A percentile compares a stretch with the other conserved stretches of the same genome.
phyloP scores from a whole-genome alignment of 2,113 vertebrate genomes.

The Thymallus thymallus region DNA sequence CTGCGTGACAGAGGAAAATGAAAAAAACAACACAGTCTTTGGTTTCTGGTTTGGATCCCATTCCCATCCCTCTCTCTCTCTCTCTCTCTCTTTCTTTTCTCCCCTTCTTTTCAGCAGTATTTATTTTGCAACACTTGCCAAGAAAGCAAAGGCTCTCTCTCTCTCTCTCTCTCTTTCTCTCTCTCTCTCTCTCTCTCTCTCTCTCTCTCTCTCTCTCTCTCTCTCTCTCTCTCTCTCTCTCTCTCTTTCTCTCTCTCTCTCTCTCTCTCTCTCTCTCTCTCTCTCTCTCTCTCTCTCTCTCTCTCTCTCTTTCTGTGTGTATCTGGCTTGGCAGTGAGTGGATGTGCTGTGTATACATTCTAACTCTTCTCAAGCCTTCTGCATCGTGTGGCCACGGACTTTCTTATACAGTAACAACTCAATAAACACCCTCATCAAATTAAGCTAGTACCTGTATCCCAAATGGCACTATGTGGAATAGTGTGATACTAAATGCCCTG shows the following conservation, averaged over 20 bases:
- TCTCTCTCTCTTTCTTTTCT: constrained; percentile 11
- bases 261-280: constrained; percentile 63
- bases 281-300: constrained; percentile 60
- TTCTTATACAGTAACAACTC: constrained; percentile 11
- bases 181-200: constrained; percentile 21
- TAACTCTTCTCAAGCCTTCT: constrained; percentile 34
- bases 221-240: constrained; percentile 25
- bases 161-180: constrained; percentile 25
- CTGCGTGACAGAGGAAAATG: constrained; percentile 61
- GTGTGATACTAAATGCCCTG: constrained; percentile 6
- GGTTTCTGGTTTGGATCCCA: constrained; percentile 64
- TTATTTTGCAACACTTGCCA: constrained; percentile 66
- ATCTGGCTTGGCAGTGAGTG: constrained; percentile 55
- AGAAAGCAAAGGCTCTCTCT: constrained; percentile 57
- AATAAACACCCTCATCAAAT: constrained; percentile 1
- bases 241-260: constrained; percentile 54
- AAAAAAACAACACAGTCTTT: constrained; percentile 36
- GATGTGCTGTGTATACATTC: constrained; percentile 31
- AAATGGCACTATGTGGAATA: not conserved
- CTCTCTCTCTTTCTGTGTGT: constrained; percentile 29
- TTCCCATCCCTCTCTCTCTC: constrained; percentile 26
- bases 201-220: constrained; percentile 9
- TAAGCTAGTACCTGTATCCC: not conserved
- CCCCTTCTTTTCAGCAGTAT: constrained; percentile 53
- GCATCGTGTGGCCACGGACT: constrained; percentile 23